Conservation (phyloP, 2,113 vertebrate genomes). For the Microcebus murinus region DNA sequence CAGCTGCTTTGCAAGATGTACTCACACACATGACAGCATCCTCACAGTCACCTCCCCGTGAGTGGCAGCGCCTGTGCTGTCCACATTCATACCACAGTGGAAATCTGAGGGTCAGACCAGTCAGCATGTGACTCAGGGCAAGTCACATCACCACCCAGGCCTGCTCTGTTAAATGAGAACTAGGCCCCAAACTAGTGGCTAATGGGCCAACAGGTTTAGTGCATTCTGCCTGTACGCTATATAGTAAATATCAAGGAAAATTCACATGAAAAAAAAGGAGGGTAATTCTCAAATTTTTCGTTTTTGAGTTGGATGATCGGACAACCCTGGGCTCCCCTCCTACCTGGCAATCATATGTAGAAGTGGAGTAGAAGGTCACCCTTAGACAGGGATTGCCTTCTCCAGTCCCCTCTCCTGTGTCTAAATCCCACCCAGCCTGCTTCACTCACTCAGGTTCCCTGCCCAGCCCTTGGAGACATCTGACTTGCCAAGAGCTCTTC, state of each 20-base stretch:
- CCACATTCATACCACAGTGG: rapidly evolving
- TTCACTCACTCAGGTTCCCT: neutral
- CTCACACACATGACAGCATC: rapidly evolving
- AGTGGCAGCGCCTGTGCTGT: neutral
- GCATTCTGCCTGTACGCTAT: neutral
- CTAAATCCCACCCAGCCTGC: neutral
- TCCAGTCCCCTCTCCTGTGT: neutral
- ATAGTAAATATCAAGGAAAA: neutral
- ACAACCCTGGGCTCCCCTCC: neutral
- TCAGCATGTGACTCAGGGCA: neutral
- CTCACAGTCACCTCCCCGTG: neutral
- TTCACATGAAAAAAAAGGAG: neutral
- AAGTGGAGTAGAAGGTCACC: neutral
- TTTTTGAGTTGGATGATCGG: neutral
- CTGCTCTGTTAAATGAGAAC: neutral
- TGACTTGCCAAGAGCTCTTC: neutral
- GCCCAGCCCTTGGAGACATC: neutral
- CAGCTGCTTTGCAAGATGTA: neutral
- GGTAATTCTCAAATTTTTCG: neutral
- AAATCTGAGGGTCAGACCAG: neutral
- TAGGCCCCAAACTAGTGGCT: neutral
- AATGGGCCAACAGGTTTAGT: neutral
- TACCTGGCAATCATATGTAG: neutral
- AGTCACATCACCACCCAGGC: neutral
- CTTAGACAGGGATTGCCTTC: neutral